These are phyloP conservation scores for Rhynchonycteris naso DNA, from an alignment of 2,797 vertebrate species.

Conservation along the genomic window DNA sequence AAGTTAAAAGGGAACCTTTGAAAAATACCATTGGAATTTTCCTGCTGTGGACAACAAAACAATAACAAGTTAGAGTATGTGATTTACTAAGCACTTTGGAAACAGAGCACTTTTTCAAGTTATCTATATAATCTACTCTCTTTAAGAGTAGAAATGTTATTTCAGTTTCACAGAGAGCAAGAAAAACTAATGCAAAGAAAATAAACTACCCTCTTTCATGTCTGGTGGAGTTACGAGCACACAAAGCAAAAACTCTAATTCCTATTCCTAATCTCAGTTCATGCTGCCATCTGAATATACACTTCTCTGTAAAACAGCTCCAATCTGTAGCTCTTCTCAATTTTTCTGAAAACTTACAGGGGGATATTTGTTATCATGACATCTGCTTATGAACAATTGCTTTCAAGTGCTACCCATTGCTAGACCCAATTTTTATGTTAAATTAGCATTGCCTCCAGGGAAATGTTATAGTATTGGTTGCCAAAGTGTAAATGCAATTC, in stretches of 20 bases:
- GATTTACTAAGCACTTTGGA: slow-evolving; percentile 41
- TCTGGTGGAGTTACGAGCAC: neutral
- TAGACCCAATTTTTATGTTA: slow-evolving; percentile 54
- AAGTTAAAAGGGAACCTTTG: slow-evolving; percentile 5
- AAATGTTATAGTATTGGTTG: slow-evolving; percentile 36
- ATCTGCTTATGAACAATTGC: slow-evolving; percentile 60
- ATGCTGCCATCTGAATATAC: neutral
- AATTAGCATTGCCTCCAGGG: neutral
- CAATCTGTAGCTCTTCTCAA: slow-evolving; percentile 30
- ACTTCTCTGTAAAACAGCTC: slow-evolving; percentile 21
- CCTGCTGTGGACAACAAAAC: slow-evolving; percentile 19
- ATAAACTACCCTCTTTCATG: slow-evolving; percentile 46
- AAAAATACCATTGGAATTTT: slow-evolving; percentile 6
- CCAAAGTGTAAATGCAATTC: neutral
- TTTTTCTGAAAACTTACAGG: slow-evolving; percentile 22
- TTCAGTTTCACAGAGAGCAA: slow-evolving; percentile 26
- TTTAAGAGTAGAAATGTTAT: neutral
- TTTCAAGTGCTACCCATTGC: slow-evolving; percentile 26
- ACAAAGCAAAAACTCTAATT: slow-evolving; percentile 12
- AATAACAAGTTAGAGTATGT: neutral
- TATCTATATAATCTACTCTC: slow-evolving; percentile 54
- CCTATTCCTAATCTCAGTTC: neutral
- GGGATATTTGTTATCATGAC: slow-evolving; percentile 53
- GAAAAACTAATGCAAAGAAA: slow-evolving; percentile 38
- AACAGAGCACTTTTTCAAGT: slow-evolving; percentile 10